Conservation (phyloP, 2,797 vertebrate genomes). For the Artibeus lituratus region DNA sequence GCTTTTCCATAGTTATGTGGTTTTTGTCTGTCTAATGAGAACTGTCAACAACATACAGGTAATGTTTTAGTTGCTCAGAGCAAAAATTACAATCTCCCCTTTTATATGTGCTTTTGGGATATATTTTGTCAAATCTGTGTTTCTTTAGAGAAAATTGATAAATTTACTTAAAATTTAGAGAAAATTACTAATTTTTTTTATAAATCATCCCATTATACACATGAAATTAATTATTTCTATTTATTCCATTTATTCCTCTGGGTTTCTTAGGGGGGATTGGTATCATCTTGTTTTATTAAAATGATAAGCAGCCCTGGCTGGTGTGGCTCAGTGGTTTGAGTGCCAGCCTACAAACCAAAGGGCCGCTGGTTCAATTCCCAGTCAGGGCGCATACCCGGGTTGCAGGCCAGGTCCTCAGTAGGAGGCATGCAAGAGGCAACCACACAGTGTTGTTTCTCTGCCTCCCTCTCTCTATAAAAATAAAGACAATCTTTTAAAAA, state of each 20-base stretch:
- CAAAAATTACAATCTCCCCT: constrained; percentile 17
- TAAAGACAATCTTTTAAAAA: too few species aligned
- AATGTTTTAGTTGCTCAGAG: constrained; percentile 13
- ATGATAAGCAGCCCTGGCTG: background rate
- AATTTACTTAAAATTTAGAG: background rate
- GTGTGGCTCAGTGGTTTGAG: too few species aligned
- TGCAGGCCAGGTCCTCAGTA: too few species aligned
- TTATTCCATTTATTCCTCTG: constrained; percentile 23
- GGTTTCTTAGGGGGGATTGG: too few species aligned
- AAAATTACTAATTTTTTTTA: background rate
- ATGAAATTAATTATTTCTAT: constrained; percentile 1
- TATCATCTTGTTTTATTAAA: constrained; percentile 36
- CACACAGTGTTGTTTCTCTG: too few species aligned
- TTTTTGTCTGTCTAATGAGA: constrained; percentile 9
- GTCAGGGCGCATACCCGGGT: too few species aligned
- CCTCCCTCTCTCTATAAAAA: too few species aligned
- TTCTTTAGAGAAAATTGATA: constrained; percentile 4
- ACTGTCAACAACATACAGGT: background rate
- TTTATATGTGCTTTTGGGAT: background rate
- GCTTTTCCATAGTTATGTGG: background rate
- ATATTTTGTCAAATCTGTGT: background rate
- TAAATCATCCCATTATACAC: constrained; percentile 8
- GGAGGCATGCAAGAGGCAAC: too few species aligned
- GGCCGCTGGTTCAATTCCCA: too few species aligned
- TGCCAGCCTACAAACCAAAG: too few species aligned